Conservation (phyloP, 64 coral and sea anemone genomes). For the Trachythela sp. region DNA sequence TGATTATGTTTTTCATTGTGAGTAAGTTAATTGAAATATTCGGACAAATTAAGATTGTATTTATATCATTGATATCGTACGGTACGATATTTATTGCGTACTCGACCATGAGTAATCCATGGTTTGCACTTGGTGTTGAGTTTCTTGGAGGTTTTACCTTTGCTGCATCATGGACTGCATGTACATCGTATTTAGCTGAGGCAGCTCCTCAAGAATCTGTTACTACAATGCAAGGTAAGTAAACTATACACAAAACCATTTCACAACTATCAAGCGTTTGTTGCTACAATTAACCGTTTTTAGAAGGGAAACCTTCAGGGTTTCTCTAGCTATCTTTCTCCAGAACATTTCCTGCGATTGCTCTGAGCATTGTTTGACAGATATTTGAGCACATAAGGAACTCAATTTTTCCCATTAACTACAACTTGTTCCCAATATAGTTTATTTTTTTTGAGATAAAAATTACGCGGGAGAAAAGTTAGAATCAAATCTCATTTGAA, state of each 20-base stretch:
- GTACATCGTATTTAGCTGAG: constrained; percentile 91
- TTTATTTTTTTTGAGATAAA: too few species aligned
- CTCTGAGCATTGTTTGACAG: too few species aligned
- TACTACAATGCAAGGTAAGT: constrained; percentile 92
- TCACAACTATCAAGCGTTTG: too few species aligned
- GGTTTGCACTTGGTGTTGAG: constrained; percentile 80
- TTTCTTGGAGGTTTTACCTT: constrained; percentile 78
- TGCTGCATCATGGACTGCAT: constrained; percentile 87
- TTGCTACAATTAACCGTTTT: too few species aligned
- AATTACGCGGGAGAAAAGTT: too few species aligned
- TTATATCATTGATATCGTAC: constrained; percentile 67
- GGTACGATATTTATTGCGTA: constrained; percentile 68
- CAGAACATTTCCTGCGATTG: too few species aligned
- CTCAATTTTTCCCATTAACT: too few species aligned
- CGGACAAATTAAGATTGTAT: constrained; percentile 88
- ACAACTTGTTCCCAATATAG: too few species aligned
- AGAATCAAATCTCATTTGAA: too few species aligned
- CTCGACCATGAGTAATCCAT: constrained; percentile 76
- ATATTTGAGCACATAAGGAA: too few species aligned
- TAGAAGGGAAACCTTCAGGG: too few species aligned
- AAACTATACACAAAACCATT: neutral
- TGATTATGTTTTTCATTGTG: constrained; percentile 81
- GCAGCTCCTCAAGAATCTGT: constrained; percentile 77
- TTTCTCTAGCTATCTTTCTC: too few species aligned
- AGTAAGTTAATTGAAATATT: constrained; percentile 77